A percentile compares a stretch with the other conserved stretches of the same genome.
These are phyloP conservation scores for Characodon lateralis DNA, from an alignment of 2,797 vertebrate genomes.

Conservation along the genomic window DNA sequence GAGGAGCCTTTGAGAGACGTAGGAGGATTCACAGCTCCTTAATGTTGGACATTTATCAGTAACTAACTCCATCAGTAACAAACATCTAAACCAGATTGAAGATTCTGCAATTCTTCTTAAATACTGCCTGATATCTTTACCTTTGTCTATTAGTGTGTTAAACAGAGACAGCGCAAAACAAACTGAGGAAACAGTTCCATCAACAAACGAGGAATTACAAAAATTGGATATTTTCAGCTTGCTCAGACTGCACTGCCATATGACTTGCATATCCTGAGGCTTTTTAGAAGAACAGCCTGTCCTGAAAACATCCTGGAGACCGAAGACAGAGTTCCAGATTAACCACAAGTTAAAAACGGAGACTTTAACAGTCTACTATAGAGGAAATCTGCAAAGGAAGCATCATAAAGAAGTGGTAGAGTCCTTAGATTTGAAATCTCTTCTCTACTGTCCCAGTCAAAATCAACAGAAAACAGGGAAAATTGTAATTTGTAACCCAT, in stretches of 20 bases:
- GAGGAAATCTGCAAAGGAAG: conserved; percentile 51
- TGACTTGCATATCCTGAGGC: conserved; percentile 6
- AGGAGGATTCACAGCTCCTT: conserved; percentile 27
- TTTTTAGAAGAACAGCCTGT: conserved; percentile 49
- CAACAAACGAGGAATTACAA: conserved; percentile 12
- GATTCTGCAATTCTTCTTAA: background rate
- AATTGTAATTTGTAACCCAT: conserved; percentile 56
- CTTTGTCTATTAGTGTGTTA: background rate
- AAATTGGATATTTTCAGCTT: background rate
- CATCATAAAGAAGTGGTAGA: conserved; percentile 48
- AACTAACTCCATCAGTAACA: conserved; percentile 11
- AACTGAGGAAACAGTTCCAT: background rate
- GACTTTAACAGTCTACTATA: conserved; percentile 69
- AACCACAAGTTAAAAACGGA: conserved; percentile 57
- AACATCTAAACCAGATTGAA: background rate
- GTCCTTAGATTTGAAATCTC: conserved; percentile 47
- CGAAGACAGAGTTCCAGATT: conserved; percentile 55
- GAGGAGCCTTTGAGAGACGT: conserved; percentile 23
- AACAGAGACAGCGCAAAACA: background rate
- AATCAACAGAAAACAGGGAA: conserved; percentile 49
- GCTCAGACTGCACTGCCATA: conserved; percentile 5
- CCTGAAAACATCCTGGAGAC: conserved; percentile 35
- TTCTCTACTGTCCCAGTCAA: conserved; percentile 44
- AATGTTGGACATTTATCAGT: conserved; percentile 6
- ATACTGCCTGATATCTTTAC: background rate